Conservation (phyloP, 2,797 vertebrate species). For the Brachyalestes nurse region DNA sequence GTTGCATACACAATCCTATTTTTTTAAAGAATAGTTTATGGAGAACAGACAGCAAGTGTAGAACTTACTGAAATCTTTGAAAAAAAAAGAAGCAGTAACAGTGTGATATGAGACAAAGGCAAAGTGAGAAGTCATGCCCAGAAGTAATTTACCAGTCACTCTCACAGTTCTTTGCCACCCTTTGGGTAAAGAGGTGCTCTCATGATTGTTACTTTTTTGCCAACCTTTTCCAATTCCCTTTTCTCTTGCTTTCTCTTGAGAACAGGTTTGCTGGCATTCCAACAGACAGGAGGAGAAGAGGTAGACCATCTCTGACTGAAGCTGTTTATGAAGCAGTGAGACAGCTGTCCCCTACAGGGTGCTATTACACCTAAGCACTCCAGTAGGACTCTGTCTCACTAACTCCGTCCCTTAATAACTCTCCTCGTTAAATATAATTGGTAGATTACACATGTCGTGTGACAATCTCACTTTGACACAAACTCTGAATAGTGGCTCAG, state of each 20-base stretch:
- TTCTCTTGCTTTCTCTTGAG: constrained; percentile 1
- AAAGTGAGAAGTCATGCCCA: not conserved
- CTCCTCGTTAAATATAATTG: constrained; percentile 1
- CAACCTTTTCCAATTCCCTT: not conserved
- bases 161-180: not conserved
- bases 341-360: constrained; percentile 2
- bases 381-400: not conserved
- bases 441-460: constrained; percentile 9
- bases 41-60: not conserved
- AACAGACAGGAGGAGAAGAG: not conserved
- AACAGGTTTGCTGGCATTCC: not conserved
- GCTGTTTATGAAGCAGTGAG: not conserved
- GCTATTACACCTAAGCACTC: constrained; percentile 8
- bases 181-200: too few relatives aligned
- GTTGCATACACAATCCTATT: too few relatives aligned
- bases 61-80: too few relatives aligned
- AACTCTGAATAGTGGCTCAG: not conserved
- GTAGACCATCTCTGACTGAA: not conserved
- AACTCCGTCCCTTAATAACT: constrained; percentile 8
- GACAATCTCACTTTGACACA: constrained; percentile 6
- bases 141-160: not conserved
- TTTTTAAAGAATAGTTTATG: not conserved
- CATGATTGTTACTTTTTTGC: not conserved
- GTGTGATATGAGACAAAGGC: not conserved
- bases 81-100: too few relatives aligned